These are phyloP conservation scores for Syritta pipiens DNA, from an alignment of 2,888 invertebrate species.

Conservation along the genomic window DNA sequence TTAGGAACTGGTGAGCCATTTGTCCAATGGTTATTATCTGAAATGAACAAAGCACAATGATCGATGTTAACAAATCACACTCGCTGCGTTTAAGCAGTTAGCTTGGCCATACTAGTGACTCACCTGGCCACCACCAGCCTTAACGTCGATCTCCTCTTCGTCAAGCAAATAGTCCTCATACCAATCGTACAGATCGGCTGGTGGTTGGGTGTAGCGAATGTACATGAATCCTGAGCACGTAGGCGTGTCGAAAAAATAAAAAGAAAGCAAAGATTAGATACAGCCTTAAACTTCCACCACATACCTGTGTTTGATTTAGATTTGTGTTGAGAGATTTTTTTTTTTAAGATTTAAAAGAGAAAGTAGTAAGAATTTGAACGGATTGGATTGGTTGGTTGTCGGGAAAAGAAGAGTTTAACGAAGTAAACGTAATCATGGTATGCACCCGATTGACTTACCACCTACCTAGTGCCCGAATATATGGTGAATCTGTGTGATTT, in stretches of 20 bases:
- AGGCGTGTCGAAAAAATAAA: slow-evolving; percentile 28
- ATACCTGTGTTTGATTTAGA: slow-evolving; percentile 40
- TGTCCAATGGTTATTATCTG: slow-evolving; percentile 92
- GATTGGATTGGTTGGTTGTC: neutral
- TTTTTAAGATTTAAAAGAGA: neutral
- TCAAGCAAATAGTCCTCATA: slow-evolving; percentile 97
- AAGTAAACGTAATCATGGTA: slow-evolving; percentile 59
- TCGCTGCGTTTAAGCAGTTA: slow-evolving; percentile 29
- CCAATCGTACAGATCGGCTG: slow-evolving; percentile 97
- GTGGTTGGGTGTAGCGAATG: slow-evolving; percentile 97
- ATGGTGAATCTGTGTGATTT: slow-evolving; percentile 97
- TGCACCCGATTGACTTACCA: slow-evolving; percentile 78
- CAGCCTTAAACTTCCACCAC: slow-evolving; percentile 23
- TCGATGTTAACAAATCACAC: slow-evolving; percentile 26
- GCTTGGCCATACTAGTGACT: slow-evolving; percentile 73
- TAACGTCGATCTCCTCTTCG: slow-evolving; percentile 97
- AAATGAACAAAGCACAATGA: slow-evolving; percentile 8
- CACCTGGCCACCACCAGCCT: slow-evolving; percentile 97
- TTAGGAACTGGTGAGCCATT: slow-evolving; percentile 93
- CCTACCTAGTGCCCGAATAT: slow-evolving; percentile 95
- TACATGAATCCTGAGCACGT: slow-evolving; percentile 83
- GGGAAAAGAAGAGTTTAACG: slow-evolving; percentile 12
- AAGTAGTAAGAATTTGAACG: no score
- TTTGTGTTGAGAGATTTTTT: neutral
- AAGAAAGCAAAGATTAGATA: slow-evolving; percentile 17